Evolutionary conservation across 2,888 invertebrate species (phyloP), one percentile per base, ranked within the genome.

Genomic region (Luperina testacea): DNA sequence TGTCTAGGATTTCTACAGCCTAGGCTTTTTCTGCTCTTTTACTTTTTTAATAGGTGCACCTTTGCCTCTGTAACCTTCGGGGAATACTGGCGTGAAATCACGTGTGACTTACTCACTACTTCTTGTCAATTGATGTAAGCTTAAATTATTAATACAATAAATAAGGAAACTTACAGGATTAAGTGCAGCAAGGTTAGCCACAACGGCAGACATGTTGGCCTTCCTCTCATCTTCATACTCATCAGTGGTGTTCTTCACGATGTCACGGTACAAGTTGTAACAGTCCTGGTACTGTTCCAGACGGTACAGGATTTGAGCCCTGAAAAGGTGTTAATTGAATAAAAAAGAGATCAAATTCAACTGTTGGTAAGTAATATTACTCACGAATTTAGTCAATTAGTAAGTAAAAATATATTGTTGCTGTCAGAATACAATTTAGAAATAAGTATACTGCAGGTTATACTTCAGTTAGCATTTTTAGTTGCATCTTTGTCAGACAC

Each of bases 221-320:
- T 98, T 98, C 82, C 99, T 97, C 95, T 99, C 99, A 92, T 99
- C 98, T 93, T 99, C 99, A 97, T 99, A 99, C 75, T 99, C 99
- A 97, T 99, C 99, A 77, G 98, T 97, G 69, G 98, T 98, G 91
- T 99, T 99, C 94, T 99, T 99, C n/a, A 99, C 98, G 8, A 99
- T 98, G 85, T 99, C 98, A 86, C 98, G 97, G 93, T 99, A 99
- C 0, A 98, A 96, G 70, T 98, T 97, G 92, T 98, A 98, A 91
- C 99, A 98, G 82, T 99, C 98, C 81, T 98, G 98, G 93, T 98
- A 99, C 86, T 97, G 97, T 94, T 99, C 99, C 74, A 99, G 94
- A 32, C 99, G 97, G 94, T 99, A 99, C 45, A 98, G 95, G 88
- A 99, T 98, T 97, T 99, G 99, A 75, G 99, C 99, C 92, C 97